These are phyloP conservation scores for Stenopsyche tienmushanensis DNA, from an alignment of 1,140 invertebrate species.

Conservation along the genomic window DNA sequence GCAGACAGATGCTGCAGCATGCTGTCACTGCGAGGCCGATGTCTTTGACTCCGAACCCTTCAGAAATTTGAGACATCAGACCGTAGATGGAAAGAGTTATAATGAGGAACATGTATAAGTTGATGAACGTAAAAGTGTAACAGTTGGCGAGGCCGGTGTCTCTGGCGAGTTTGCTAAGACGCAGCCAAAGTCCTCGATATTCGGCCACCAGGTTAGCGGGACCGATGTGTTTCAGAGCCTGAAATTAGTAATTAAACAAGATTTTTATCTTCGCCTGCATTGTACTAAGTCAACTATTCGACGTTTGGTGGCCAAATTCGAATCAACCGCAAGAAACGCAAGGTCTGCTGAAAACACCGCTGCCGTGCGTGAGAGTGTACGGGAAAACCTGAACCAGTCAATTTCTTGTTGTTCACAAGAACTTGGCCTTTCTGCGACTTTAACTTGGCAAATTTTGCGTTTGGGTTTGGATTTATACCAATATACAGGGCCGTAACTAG, in stretches of 20 bases:
- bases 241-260: conserved; percentile 32
- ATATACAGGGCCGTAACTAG: too few species aligned
- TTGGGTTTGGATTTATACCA: too few species aligned
- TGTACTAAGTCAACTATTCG: too few species aligned
- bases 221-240: conserved; percentile 63
- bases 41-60: conserved; percentile 66
- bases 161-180: conserved; percentile 62
- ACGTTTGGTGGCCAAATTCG: too few species aligned
- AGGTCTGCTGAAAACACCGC: too few species aligned
- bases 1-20: conserved; percentile 58
- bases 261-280: too few species aligned
- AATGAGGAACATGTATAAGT: conserved; percentile 65
- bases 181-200: conserved; percentile 64
- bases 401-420: too few species aligned
- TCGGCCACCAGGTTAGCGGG: conserved; percentile 64
- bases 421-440: too few species aligned
- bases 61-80: conserved; percentile 65
- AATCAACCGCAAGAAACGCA: too few species aligned
- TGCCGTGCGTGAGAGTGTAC: too few species aligned
- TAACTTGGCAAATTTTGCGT: too few species aligned
- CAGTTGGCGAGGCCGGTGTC: conserved; percentile 63
- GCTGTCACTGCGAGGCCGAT: conserved; percentile 65
- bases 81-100: conserved; percentile 69
- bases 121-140: conserved; percentile 64
- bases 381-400: too few species aligned